A percentile compares a stretch with the other conserved stretches of the same genome.
These are phyloP conservation scores for Hippocampus zosterae DNA, from an alignment of 2,113 vertebrate species.

Conservation along the genomic window DNA sequence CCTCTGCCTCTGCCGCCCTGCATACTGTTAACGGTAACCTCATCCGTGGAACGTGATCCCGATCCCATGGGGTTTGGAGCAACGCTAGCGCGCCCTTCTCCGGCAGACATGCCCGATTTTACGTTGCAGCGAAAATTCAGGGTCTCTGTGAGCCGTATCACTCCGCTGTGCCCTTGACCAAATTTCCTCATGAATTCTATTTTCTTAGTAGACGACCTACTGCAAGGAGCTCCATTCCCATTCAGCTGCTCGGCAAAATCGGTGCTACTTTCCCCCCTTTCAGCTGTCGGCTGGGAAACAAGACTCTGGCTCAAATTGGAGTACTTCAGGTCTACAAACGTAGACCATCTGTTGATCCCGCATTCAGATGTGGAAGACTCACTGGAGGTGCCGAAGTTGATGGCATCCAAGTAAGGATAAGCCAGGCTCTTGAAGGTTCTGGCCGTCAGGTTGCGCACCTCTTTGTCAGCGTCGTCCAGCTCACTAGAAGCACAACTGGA, in stretches of 20 bases:
- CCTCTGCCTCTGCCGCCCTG: conserved; percentile 56
- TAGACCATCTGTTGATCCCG: conserved; percentile 83
- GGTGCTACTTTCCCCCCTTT: conserved; percentile 54
- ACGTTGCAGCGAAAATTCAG: conserved; percentile 77
- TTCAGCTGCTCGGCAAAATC: conserved; percentile 56
- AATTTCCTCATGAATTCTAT: conserved; percentile 67
- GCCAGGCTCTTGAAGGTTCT: conserved; percentile 90
- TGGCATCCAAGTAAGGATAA: conserved; percentile 83
- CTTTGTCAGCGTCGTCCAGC: conserved; percentile 91
- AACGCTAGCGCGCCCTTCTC: neutral
- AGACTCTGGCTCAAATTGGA: conserved; percentile 67
- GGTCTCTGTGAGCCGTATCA: conserved; percentile 83
- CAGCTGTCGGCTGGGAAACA: conserved; percentile 45
- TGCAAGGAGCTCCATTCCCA: conserved; percentile 35
- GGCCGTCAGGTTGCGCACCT: conserved; percentile 90
- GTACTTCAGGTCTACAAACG: conserved; percentile 87
- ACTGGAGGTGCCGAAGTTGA: conserved; percentile 81
- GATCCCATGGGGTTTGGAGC: conserved; percentile 43
- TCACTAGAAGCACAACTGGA: conserved; percentile 92
- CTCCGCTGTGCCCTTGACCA: conserved; percentile 66
- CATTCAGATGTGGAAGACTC: conserved; percentile 84
- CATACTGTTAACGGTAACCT: conserved; percentile 66
- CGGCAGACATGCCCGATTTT: conserved; percentile 64
- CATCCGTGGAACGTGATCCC: conserved; percentile 76
- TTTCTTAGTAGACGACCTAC: conserved; percentile 51